phyloP scores from a whole-genome alignment of 2,888 invertebrate genomes.

The Acrocyrtus sp. region DNA sequence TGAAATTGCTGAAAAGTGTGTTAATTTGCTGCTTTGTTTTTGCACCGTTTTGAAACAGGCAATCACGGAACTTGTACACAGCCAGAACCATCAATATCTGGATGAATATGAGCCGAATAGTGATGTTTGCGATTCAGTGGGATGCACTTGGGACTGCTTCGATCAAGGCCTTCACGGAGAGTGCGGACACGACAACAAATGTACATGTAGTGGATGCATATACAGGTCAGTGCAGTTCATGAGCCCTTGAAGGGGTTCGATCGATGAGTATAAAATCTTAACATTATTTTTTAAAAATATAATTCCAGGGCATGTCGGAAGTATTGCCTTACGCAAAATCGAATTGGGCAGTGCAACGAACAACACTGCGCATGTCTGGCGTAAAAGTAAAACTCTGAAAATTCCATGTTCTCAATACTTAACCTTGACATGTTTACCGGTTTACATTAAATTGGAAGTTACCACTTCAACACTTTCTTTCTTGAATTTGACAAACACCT shows the following conservation, averaged over 20 bases:
- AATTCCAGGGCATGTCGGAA: slow-evolving; percentile 33
- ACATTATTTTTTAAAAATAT: slow-evolving; percentile 10
- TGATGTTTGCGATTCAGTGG: slow-evolving; percentile 14
- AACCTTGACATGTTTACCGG: no score
- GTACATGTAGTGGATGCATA: slow-evolving; percentile 38
- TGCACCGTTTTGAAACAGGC: slow-evolving; percentile 14
- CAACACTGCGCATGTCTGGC: slow-evolving; percentile 34
- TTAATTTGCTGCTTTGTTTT: not conserved
- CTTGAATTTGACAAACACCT: no score
- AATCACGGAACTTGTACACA: not conserved
- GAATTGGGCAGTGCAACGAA: slow-evolving; percentile 48
- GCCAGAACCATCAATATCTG: slow-evolving; percentile 1
- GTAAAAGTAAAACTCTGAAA: no score
- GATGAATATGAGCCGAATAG: not conserved
- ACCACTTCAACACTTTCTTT: no score
- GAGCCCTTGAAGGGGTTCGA: no score
- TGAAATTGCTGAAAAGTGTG: not conserved
- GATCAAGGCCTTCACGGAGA: slow-evolving; percentile 31
- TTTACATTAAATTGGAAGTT: no score
- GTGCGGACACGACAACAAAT: slow-evolving; percentile 20
- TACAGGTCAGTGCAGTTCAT: slow-evolving; percentile 41
- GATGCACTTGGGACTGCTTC: slow-evolving; percentile 22
- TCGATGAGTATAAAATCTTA: not conserved
- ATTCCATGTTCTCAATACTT: no score
- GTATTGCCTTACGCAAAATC: slow-evolving; percentile 6